A percentile compares a stretch with the other conserved stretches of the same genome.
Conservation (phyloP, 2,888 invertebrate species). For the Drosophila robusta region DNA sequence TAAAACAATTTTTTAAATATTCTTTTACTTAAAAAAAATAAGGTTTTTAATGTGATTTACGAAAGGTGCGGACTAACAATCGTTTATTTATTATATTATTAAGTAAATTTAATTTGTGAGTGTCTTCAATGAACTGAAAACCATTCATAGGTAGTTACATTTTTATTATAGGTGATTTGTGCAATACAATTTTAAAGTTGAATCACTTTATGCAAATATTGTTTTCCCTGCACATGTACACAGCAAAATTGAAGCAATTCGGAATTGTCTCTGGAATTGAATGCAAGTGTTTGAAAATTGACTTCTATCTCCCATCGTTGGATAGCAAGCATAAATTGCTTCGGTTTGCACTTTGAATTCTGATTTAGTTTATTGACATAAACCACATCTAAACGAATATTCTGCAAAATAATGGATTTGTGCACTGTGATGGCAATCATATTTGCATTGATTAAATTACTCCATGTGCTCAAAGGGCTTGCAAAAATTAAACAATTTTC, state of each 20-base stretch:
- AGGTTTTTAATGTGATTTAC: too few relatives aligned
- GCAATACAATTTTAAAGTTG: too few relatives aligned
- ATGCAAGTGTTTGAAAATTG: slow-evolving; percentile 16
- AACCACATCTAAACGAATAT: background rate
- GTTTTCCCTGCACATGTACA: background rate
- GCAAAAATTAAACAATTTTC: too few relatives aligned
- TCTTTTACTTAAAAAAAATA: too few relatives aligned
- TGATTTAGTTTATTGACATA: background rate
- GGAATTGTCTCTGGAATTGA: slow-evolving; percentile 30
- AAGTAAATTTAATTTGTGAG: too few relatives aligned
- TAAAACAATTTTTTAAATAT: too few relatives aligned
- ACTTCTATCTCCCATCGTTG: background rate
- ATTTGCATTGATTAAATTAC: slow-evolving; percentile 1
- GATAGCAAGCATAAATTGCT: slow-evolving; percentile 10
- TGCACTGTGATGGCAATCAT: background rate
- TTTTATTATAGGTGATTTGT: too few relatives aligned
- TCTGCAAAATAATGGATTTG: background rate
- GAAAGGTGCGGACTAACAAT: too few relatives aligned
- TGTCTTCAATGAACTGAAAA: too few relatives aligned
- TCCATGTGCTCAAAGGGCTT: too few relatives aligned
- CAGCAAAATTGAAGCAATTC: slow-evolving; percentile 12
- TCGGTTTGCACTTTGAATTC: slow-evolving; percentile 26
- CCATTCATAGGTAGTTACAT: too few relatives aligned
- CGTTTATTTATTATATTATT: too few relatives aligned
- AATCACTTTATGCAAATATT: slow-evolving; percentile 15